phyloP scores from a whole-genome alignment of 2,113 vertebrate species.

The Albula glossodonta region DNA sequence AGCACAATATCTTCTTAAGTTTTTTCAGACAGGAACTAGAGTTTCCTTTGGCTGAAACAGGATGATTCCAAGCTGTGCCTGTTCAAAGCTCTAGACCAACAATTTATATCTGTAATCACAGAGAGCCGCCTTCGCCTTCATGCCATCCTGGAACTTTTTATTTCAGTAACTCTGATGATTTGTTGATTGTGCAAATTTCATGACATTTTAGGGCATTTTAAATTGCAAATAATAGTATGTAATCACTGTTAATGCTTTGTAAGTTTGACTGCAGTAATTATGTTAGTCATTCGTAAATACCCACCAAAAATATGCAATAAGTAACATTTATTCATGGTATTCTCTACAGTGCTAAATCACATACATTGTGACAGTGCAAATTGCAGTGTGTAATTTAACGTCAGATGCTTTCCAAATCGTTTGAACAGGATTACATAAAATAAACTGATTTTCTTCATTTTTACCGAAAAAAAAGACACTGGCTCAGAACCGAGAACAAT shows the following conservation, averaged over 20 bases:
- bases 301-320: neutral
- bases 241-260: neutral
- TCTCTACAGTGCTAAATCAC: neutral
- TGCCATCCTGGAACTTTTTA: too few relatives aligned
- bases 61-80: neutral
- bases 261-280: neutral
- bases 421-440: neutral
- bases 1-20: too few relatives aligned
- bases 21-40: neutral
- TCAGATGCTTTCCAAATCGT: slow-evolving; percentile 1
- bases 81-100: too few relatives aligned
- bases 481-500: neutral
- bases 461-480: neutral
- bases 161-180: too few relatives aligned
- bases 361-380: neutral
- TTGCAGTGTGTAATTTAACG: neutral
- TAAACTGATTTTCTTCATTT: neutral
- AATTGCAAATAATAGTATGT: neutral
- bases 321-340: neutral
- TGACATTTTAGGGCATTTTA: neutral
- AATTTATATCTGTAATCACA: too few relatives aligned
- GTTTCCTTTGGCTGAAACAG: neutral
- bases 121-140: too few relatives aligned
- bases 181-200: neutral
- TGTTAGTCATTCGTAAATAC: neutral